Evolutionary conservation across 2,797 vertebrate species (phyloP), one percentile per base, ranked within the genome.

Genomic region (Lophotriccus pileatus): DNA sequence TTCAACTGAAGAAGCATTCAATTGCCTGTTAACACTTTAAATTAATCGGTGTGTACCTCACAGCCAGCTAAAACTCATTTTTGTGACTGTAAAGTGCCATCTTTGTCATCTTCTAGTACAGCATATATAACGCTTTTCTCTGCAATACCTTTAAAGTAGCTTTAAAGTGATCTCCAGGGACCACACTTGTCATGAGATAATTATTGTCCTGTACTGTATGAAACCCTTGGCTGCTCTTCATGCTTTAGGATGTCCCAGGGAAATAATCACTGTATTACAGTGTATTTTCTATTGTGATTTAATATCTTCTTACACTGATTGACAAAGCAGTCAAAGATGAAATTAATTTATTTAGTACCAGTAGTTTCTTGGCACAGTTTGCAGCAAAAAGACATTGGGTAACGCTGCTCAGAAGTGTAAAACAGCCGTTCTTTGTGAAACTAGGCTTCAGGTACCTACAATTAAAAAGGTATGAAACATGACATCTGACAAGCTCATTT

Each of bases 221-320:
- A 91, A 82, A 85, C 46, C 92, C 80, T 70, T 63, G 72, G 49
- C 85, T 96, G 78, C 58, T 89, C 62, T 82, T 94, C 73, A 39
- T 77, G 53, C 36, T 89, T 91, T 81, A 89, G 76, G 46, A 39
- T 76, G 86, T 66, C 86, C 80, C 79, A 73, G 27, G 84, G 59
- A 74, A 87, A 80, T 91, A 87, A 93, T 96, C 87, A 95, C 36
- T 62, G 50, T 22, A 30, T 49, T 81, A 59, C 77, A 56, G 47
- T 86, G 41, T 56, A 63, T 94, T 96, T 96, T 81, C 58, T 34
- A 58, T 63, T 84, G 64, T 87, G 64, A 77, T 90, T 96, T 91
- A 89, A n/a, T 95, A 63, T 66, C 28, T 76, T 46, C n/a, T 70
- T 41, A 46, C 18, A 22, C 56, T 94, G 85, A 96, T 60, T 86